phyloP scores from a whole-genome alignment of 2,113 vertebrate genomes.

The Gymnogyps californianus region DNA sequence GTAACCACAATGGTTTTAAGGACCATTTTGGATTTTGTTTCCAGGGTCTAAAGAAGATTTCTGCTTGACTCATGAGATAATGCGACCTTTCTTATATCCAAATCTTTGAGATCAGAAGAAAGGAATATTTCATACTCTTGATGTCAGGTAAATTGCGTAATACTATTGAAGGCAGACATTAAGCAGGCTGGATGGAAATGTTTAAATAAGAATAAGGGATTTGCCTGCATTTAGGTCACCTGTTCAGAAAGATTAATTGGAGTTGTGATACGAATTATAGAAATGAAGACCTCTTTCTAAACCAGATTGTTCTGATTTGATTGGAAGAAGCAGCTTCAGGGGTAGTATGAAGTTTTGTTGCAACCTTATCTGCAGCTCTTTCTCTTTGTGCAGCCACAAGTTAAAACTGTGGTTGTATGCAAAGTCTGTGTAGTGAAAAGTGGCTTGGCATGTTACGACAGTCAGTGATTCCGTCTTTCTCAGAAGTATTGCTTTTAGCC shows the following conservation, averaged over 20 bases:
- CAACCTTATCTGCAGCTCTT: background rate
- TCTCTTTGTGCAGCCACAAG: background rate
- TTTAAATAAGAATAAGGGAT: background rate
- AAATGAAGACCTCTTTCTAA: background rate
- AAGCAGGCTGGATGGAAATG: background rate
- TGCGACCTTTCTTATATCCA: slow-evolving; percentile 66
- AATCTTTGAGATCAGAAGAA: slow-evolving; percentile 68
- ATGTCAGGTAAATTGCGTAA: slow-evolving; percentile 63
- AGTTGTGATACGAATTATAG: background rate
- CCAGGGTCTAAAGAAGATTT: slow-evolving; percentile 68
- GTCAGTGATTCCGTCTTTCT: background rate
- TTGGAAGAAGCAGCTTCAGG: background rate
- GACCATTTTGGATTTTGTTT: slow-evolving; percentile 70
- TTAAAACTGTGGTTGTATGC: background rate
- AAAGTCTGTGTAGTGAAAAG: background rate
- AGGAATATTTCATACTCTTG: slow-evolving; percentile 69
- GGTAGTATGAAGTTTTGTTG: background rate
- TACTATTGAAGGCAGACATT: slow-evolving; percentile 13
- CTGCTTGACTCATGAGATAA: slow-evolving; percentile 67
- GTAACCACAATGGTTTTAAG: slow-evolving; percentile 68
- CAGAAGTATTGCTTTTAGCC: background rate
- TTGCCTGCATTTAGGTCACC: background rate
- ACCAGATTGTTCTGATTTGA: background rate
- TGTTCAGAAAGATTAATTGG: background rate
- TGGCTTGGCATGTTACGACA: background rate